These are phyloP conservation scores for Tursiops truncatus DNA, from an alignment of 2,113 vertebrate genomes.

Conservation along the genomic window DNA sequence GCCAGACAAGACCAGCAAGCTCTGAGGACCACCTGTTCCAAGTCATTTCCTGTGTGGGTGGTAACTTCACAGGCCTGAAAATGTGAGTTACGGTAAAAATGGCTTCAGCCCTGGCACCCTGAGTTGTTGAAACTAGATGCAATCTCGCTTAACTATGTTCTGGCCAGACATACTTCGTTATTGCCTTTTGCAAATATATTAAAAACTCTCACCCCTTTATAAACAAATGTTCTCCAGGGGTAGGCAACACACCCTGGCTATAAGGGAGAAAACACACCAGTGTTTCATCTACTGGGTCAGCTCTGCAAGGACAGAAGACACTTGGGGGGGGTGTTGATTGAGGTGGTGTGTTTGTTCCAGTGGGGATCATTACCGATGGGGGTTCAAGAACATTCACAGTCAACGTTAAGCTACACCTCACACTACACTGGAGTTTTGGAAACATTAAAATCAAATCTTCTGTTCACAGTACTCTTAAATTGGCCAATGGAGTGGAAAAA, in stretches of 20 bases:
- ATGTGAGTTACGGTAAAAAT: slow-evolving; percentile 62
- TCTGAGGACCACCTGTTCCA: slow-evolving; percentile 83
- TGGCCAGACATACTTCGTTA: slow-evolving; percentile 32
- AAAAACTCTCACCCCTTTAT: slow-evolving; percentile 31
- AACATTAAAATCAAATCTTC: slow-evolving; percentile 16
- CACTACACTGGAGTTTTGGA: neutral
- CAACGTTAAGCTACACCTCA: neutral
- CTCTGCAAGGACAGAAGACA: accelerated
- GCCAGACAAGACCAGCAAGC: slow-evolving; percentile 77
- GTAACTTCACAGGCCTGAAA: slow-evolving; percentile 69
- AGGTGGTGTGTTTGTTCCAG: too few species aligned
- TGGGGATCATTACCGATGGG: accelerated
- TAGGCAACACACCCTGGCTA: neutral
- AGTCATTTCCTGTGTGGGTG: slow-evolving; percentile 81
- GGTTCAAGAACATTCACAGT: neutral
- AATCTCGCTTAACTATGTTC: neutral
- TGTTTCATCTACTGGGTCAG: neutral
- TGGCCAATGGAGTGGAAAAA: slow-evolving; percentile 3
- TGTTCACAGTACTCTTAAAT: neutral
- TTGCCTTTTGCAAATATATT: slow-evolving; percentile 55
- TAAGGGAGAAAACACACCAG: neutral
- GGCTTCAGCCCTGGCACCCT: slow-evolving; percentile 47
- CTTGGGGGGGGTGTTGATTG: neutral
- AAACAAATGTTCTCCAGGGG: slow-evolving; percentile 18
- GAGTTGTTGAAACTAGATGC: slow-evolving; percentile 47